These are phyloP conservation scores for Polyploca ridens DNA, from an alignment of 2,888 invertebrate genomes.

Conservation along the genomic window DNA sequence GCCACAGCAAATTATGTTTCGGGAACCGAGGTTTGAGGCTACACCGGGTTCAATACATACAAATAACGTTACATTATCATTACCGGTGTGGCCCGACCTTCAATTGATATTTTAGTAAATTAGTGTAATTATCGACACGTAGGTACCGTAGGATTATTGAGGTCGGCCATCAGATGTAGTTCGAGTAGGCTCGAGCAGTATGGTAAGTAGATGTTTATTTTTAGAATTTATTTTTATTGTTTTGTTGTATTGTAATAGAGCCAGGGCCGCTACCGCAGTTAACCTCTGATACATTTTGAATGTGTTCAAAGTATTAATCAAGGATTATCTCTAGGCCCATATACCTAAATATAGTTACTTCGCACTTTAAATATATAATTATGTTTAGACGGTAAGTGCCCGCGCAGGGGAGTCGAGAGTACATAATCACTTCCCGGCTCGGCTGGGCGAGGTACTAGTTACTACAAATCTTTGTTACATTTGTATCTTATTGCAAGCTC, in stretches of 20 bases:
- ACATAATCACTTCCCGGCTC: background rate
- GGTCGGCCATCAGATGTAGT: background rate
- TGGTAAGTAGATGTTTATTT: constrained; percentile 7
- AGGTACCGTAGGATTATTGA: background rate
- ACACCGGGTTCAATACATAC: background rate
- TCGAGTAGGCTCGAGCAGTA: background rate
- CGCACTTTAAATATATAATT: background rate
- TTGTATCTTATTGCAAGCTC: background rate
- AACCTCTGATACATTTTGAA: constrained; percentile 4
- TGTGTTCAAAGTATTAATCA: constrained; percentile 1
- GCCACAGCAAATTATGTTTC: background rate
- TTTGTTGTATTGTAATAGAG: background rate
- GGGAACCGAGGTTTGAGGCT: background rate
- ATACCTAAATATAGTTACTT: background rate
- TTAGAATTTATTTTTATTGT: constrained; percentile 5
- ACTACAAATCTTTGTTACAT: background rate
- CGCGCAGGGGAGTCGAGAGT: background rate
- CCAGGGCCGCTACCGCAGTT: background rate
- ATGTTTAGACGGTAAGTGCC: background rate
- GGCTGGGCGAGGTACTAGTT: background rate
- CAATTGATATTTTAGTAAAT: background rate
- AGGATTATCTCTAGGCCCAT: background rate
- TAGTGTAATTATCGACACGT: background rate
- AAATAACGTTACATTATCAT: background rate
- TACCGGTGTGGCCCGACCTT: background rate